A percentile compares a stretch with the other conserved stretches of the same genome.
These are phyloP conservation scores for Myodes glareolus DNA, from an alignment of 2,113 vertebrate genomes.

Conservation along the genomic window DNA sequence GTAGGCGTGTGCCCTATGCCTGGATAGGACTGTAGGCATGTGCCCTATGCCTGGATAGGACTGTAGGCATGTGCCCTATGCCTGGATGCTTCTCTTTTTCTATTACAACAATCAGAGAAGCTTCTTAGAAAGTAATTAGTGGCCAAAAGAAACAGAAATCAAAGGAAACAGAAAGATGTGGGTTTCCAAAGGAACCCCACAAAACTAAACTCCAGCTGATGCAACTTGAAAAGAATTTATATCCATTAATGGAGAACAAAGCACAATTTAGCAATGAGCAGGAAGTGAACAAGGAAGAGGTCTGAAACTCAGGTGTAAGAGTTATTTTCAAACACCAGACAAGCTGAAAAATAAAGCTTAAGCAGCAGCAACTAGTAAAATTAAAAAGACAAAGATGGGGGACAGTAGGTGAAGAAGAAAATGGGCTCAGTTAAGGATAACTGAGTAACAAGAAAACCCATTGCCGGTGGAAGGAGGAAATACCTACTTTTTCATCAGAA, in stretches of 20 bases:
- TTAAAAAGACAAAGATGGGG: neutral
- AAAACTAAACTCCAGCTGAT: neutral
- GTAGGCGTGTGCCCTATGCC: no score
- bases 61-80: neutral
- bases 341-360: neutral
- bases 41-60: neutral
- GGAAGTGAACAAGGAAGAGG: neutral
- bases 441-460: neutral
- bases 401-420: neutral
- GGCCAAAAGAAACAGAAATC: constrained; percentile 1
- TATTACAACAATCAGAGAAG: neutral
- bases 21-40: neutral
- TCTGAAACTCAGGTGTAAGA: constrained; percentile 15
- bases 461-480: neutral
- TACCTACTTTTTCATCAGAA: neutral
- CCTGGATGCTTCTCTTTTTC: neutral
- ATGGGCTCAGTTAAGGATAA: neutral
- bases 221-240: constrained; percentile 9
- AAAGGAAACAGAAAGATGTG: neutral
- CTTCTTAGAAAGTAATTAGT: neutral
- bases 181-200: neutral
- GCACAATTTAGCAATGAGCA: neutral
- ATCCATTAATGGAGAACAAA: constrained; percentile 5
- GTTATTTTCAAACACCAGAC: neutral
- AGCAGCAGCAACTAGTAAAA: neutral